Conservation (phyloP, 2,888 invertebrate species). For the Mesorhabditis spiculigera region DNA sequence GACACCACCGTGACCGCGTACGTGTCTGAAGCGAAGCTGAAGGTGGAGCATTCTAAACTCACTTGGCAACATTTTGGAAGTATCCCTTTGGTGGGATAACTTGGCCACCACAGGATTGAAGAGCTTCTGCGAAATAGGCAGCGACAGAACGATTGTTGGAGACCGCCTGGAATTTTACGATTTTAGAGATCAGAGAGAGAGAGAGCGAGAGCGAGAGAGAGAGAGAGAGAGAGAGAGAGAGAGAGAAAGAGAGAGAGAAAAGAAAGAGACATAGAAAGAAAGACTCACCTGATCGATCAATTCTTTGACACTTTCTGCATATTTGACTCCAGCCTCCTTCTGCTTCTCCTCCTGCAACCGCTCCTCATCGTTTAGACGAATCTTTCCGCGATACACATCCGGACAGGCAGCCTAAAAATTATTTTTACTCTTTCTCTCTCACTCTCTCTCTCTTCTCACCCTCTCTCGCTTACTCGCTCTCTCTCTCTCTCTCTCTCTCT, state of each 20-base stretch:
- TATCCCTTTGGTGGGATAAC: slow-evolving; percentile 86
- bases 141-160: slow-evolving; percentile 71
- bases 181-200: no score
- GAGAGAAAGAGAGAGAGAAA: no score
- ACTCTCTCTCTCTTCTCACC: no score
- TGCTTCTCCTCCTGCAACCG: slow-evolving; percentile 64
- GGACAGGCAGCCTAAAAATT: slow-evolving; percentile 76
- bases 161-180: slow-evolving; percentile 30
- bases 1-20: slow-evolving; percentile 83
- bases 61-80: slow-evolving; percentile 64
- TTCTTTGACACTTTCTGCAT: slow-evolving; percentile 75
- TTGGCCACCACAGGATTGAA: slow-evolving; percentile 96
- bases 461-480: background rate
- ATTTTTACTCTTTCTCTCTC: background rate
- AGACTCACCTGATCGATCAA: slow-evolving; percentile 29
- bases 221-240: background rate
- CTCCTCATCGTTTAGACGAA: slow-evolving; percentile 67
- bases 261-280: no score
- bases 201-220: no score
- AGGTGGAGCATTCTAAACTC: background rate
- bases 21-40: slow-evolving; percentile 65
- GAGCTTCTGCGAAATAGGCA: slow-evolving; percentile 88
- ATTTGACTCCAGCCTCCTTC: slow-evolving; percentile 72
- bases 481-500: background rate
- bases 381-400: slow-evolving; percentile 87